Base-by-base conservation (phyloP, 2,888 invertebrate genomes). In the Polydrusus tereticollis region DNA sequence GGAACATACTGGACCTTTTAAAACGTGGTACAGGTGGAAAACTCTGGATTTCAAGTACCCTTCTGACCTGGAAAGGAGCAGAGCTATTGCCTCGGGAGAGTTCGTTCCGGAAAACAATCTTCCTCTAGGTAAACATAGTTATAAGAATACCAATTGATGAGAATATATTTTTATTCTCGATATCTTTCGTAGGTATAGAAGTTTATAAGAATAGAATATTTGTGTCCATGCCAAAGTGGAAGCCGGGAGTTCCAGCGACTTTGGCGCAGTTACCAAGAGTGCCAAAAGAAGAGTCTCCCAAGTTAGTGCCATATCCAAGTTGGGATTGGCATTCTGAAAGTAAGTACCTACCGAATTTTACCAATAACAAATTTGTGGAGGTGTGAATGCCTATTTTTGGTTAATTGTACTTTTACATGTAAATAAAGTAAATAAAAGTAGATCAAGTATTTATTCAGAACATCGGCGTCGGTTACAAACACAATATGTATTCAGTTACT, bases 181-280 rank as follows among this genome's bases (percentile, higher is more conserved):
- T 38, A 8, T 29, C 33, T 50, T 18, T 57, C 63, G 12, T 93
- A 58, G 94, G 94, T 0, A 82, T 95, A 18, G 94, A 94, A 80
- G 87, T 91, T 2, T 90, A 90, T 86, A 88, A 87, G 3, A 86
- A 91, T 70, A 88, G 91, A 8, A 86, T 95, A 7, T 95, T 93
- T 84, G 86, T 95, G 1, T 92, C 93, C 1, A 85, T 94, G 60
- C 95, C 95, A 0, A 90, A 92, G 75, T 94, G 93, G 94, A 90
- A 91, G 64, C 85, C 87, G 29, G 94, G 94, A 0, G 90, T 93
- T 0, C 94, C 94, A 0, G 93, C 90, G 0, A 93, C 93, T 0
- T 84, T 94, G 43, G 90, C 91, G 0, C 91, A 91, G 0, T 82
- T 94, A 0, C 88, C 92, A 0, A 88, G 88, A 66, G 85, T 87